Evolutionary conservation across 2,888 invertebrate genomes (phyloP), one percentile per base, ranked within the genome.

Genomic region (Eremobia ochroleuca): DNA sequence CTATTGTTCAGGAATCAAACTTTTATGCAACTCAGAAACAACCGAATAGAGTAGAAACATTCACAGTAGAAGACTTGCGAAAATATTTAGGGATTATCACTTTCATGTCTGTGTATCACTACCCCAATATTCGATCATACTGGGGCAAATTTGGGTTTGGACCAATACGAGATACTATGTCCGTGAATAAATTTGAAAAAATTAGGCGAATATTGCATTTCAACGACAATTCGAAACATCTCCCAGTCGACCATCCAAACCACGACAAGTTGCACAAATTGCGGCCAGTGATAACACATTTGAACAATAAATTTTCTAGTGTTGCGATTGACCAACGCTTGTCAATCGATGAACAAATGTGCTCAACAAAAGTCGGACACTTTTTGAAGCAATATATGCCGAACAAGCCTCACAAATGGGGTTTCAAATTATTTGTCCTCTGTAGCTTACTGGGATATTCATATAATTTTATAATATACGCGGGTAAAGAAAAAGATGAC

Each of bases 221-320:
- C 11, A 76, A 64, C 28, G 75, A 75, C 6, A 69, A 69, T 4
- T 62, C 68, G 0, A 68, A 68, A 71, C 71, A 76, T 62, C 64
- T 69, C 11, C 73, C 77, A 55, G 58, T 69, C 31, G 58, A 69
- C 46, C 77, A 74, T 74, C 69, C 65, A 40, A 46, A 77, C 13
- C 69, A 78, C 49, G 78, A 78, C 59, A 62, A 62, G 52, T 37
- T 77, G 0, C 73, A 77, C 68, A 78, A 78, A 74, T 58, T 78
- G 46, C 65, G 78, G 18, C 77, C 77, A 0, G 74, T 78, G 64
- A 66, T 78, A 62, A 49, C 34, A 31, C 68, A 73, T 64, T 46
- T 73, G n/a, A 68, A 77, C 21, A 1, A 52, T 0, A 67, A 21
- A 55, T 72, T 77, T 61, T 71, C 43, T 52, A 72, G 52, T 68